Evolutionary conservation across 2,888 invertebrate genomes (phyloP), one percentile per base, ranked within the genome.

Genomic region (Myopa tessellatipennis): DNA sequence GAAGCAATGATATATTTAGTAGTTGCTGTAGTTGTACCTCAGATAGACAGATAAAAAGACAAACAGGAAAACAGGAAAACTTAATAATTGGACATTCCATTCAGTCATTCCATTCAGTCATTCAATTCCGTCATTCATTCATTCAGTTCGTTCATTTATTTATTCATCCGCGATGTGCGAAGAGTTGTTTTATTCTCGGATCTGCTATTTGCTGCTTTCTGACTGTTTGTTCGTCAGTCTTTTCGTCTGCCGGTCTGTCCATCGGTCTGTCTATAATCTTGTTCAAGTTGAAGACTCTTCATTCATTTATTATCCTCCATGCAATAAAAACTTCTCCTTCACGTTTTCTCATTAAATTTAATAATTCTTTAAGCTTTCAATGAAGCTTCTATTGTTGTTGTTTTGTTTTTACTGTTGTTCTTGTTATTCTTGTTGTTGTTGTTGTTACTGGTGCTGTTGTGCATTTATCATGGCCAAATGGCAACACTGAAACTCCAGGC

Each of bases 301-400:
- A 45, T 45, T 45, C 52, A 36, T 55, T 70, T 52, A 34, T 52
- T 34, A 18, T 70, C 45, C 8, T 61, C 40, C 18, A 61, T 14
- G 60, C 10, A 60, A 34, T 61, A n/a, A 26, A 18, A 61, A 26
- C 18, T 58, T 75, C 52, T 58, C 40, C 55, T 69, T 72, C 72
- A 72, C 34, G 36, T 36, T 38, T 36, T 65, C 38, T 77, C 78
- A 78, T 79, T 79, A 74, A 77, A 79, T 70, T 78, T 76, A 77
- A 78, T 78, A 79, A 79, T 76, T 38, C 67, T 65, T 55, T 70
- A 63, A 65, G 65, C 73, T 61, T 67, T 38, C 50, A 40, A 50
- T n/a, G 40, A 40, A 73, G 61, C 63, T 61, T 73, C 52, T 63
- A 38, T 38, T 69, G 50, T 40, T 52, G 50, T 26, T 68, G 40